phyloP scores from a whole-genome alignment of 2,113 vertebrate species.

The Phrynosoma platyrhinos region DNA sequence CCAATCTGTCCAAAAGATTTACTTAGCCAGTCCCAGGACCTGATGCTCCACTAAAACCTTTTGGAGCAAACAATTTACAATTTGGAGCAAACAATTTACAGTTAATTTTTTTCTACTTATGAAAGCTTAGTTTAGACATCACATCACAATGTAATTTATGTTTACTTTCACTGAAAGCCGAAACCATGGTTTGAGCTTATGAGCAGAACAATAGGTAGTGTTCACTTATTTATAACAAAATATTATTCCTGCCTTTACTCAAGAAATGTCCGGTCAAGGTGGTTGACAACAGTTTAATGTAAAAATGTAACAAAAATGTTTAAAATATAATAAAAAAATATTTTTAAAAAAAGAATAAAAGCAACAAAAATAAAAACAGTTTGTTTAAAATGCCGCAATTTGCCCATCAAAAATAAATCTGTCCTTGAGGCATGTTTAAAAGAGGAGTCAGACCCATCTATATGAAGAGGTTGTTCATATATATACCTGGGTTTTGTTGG shows the following conservation, averaged over 20 bases:
- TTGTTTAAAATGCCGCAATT: neutral
- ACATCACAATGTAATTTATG: neutral
- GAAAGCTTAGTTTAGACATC: neutral
- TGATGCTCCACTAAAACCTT: neutral
- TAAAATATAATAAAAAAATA: neutral
- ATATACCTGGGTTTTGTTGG: no score
- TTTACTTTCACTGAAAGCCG: neutral
- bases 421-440: neutral
- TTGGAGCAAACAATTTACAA: neutral
- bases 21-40: neutral
- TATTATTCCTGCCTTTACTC: neutral
- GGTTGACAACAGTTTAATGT: neutral
- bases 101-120: neutral
- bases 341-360: neutral
- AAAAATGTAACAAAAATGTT: neutral
- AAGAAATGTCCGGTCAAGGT: neutral
- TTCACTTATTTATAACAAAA: neutral
- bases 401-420: neutral
- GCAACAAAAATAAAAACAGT: neutral
- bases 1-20: neutral
- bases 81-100: neutral
- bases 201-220: neutral
- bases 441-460: no score
- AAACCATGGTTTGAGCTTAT: neutral
- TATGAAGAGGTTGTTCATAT: neutral